phyloP scores from a whole-genome alignment of 2,797 vertebrate species.

The Sciaenops ocellatus region DNA sequence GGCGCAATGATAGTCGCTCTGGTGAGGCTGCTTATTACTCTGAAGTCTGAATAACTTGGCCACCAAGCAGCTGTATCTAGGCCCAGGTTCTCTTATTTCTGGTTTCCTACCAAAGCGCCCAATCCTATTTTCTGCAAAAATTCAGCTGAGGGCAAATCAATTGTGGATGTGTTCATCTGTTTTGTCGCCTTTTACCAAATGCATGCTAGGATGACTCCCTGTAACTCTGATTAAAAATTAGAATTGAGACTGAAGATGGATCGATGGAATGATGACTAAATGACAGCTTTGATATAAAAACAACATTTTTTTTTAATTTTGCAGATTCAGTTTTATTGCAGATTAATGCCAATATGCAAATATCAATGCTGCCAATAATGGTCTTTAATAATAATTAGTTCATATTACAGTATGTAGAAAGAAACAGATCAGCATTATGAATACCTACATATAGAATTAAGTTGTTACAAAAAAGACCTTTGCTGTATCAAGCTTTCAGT shows the following conservation, averaged over 20 bases:
- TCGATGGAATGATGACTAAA: not conserved
- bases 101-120: slow-evolving; percentile 10
- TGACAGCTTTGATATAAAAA: not conserved
- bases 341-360: not conserved
- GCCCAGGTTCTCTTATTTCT: not conserved
- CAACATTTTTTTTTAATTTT: not conserved
- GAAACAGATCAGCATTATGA: no score
- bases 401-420: no score
- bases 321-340: not conserved
- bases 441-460: no score
- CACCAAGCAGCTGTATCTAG: slow-evolving; percentile 16
- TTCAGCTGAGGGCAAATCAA: slow-evolving; percentile 4
- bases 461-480: not conserved
- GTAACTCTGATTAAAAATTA: not conserved
- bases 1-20: slow-evolving; percentile 30
- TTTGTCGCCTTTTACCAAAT: not conserved
- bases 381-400: no score
- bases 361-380: no score
- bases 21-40: slow-evolving; percentile 41
- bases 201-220: not conserved
- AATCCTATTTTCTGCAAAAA: slow-evolving; percentile 7
- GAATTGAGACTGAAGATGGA: not conserved
- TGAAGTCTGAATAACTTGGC: slow-evolving; percentile 28
- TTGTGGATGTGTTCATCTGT: not conserved
- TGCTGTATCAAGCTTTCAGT: not conserved